A percentile compares a stretch with the other conserved stretches of the same genome.
Conservation (phyloP, 2,113 vertebrate genomes). For the Phasianus colchicus region DNA sequence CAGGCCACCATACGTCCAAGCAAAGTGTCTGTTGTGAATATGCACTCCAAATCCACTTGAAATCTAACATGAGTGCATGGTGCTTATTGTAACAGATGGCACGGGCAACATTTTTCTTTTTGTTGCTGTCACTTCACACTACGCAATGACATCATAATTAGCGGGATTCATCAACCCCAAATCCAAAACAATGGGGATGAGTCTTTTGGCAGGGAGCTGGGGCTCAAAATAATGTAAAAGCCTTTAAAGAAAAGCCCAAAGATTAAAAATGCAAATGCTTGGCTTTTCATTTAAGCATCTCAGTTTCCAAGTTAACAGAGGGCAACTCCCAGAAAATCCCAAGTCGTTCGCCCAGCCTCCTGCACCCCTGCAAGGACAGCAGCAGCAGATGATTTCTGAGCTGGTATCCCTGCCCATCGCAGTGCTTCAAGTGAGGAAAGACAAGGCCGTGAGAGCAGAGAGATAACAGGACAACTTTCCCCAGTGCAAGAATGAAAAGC, state of each 20-base stretch:
- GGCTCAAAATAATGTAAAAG: slow-evolving; percentile 15
- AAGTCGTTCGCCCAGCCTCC: background rate
- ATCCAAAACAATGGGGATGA: background rate
- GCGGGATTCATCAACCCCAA: slow-evolving; percentile 30
- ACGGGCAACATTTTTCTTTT: background rate
- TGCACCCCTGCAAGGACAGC: background rate
- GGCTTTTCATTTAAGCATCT: slow-evolving; percentile 22
- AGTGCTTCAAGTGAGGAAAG: background rate
- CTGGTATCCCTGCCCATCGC: background rate
- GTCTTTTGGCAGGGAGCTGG: slow-evolving; percentile 16
- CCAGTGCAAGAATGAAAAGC: background rate
- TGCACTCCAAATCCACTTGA: background rate
- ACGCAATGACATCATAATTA: background rate
- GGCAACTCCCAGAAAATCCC: background rate
- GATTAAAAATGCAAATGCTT: slow-evolving; percentile 23
- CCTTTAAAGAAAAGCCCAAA: slow-evolving; percentile 17
- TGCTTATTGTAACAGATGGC: slow-evolving; percentile 25
- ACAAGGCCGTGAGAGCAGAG: background rate
- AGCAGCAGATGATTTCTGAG: background rate
- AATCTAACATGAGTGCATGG: background rate
- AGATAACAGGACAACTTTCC: background rate
- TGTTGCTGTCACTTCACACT: slow-evolving; percentile 37
- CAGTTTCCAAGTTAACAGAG: background rate
- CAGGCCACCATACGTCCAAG: background rate
- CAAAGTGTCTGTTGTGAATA: background rate